Conservation (phyloP, 2,888 invertebrate species). For the Meloe dianella region DNA sequence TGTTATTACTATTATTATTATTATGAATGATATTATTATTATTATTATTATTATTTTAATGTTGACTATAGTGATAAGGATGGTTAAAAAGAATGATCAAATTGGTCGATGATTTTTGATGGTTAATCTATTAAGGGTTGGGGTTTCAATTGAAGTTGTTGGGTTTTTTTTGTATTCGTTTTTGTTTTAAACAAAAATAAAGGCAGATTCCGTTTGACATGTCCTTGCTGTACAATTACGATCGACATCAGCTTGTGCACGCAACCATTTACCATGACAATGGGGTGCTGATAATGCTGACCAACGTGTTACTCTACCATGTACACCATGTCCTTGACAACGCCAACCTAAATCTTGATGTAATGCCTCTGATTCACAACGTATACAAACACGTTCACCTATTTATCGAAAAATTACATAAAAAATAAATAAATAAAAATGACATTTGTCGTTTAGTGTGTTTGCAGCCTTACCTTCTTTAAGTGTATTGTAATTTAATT, state of each 20-base stretch:
- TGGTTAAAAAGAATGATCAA: not conserved
- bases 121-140: not conserved
- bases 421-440: not conserved
- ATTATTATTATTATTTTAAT: too few species aligned
- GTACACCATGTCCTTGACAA: slow-evolving; percentile 85
- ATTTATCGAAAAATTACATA: slow-evolving; percentile 27
- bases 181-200: slow-evolving; percentile 55
- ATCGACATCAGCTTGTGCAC: slow-evolving; percentile 56
- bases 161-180: slow-evolving; percentile 9
- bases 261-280: slow-evolving; percentile 88
- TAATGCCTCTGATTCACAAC: slow-evolving; percentile 83
- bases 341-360: slow-evolving; percentile 76
- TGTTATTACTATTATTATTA: not conserved
- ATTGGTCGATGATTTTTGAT: not conserved
- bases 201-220: slow-evolving; percentile 51
- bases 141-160: not conserved
- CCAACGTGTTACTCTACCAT: slow-evolving; percentile 78
- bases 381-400: slow-evolving; percentile 81
- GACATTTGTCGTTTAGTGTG: not conserved
- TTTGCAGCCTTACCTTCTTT: slow-evolving; percentile 68
- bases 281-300: slow-evolving; percentile 84
- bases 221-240: slow-evolving; percentile 50
- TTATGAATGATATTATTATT: not conserved
- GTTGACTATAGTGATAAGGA: too few species aligned
- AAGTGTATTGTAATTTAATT: slow-evolving; percentile 73